Evolutionary conservation across 37 sponge, comb jelly and placozoan species (phyloP), one percentile per base, ranked within the genome.

Genomic region (Mnemiopsis leidyi): DNA sequence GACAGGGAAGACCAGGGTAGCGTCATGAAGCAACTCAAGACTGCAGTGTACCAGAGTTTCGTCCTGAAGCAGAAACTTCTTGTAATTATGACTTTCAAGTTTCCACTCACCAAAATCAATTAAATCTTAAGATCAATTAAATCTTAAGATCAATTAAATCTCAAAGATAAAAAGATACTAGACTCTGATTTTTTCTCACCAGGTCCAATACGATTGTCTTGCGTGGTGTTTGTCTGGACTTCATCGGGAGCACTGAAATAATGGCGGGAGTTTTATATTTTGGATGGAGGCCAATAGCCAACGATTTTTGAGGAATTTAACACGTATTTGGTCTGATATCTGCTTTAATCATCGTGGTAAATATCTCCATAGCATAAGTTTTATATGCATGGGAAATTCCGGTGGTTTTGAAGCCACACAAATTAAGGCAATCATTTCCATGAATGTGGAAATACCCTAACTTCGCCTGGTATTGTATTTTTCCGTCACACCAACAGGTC

Each of bases 41-140:
- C 96, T 97, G 88, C 98, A 98, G 93, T 98, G 98, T 0, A 98
- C 98, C 48, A 98, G 92, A 0, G 98, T 98, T 76, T 98, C 98
- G 93, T 98, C 98, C 97, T 97, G n/a, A n/a, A n/a, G n/a, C n/a
- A n/a, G n/a, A n/a, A n/a, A n/a, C n/a, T n/a, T n/a, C n/a, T n/a
- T n/a, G n/a, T n/a, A n/a, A n/a, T n/a, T n/a, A n/a, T n/a, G n/a
- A n/a, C n/a, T n/a, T n/a, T n/a, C n/a, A n/a, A n/a, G n/a, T n/a
- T n/a, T n/a, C n/a, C n/a, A n/a, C n/a, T n/a, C n/a, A n/a, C n/a
- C n/a, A n/a, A n/a, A n/a, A n/a, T n/a, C n/a, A n/a, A n/a, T n/a
- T n/a, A n/a, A n/a, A n/a, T n/a, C n/a, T n/a, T n/a, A n/a, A n/a
- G n/a, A n/a, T n/a, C n/a, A n/a, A n/a, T n/a, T n/a, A n/a, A n/a